Conservation (phyloP, 2,113 vertebrate genomes). For the Rhinichthys klamathensis region DNA sequence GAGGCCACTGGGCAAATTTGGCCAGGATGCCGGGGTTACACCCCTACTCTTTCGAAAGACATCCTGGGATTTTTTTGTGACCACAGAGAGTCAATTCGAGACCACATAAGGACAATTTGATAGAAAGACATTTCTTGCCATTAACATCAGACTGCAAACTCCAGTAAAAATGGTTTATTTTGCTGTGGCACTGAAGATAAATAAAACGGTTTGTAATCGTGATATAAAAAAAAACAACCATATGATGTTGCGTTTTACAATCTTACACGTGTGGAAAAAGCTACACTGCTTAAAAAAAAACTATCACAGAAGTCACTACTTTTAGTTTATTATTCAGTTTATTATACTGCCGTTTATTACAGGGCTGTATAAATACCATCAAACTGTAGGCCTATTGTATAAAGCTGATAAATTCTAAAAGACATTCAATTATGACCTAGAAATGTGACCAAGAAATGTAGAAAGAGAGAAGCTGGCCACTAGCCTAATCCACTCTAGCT, state of each 20-base stretch:
- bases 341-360: too few relatives aligned
- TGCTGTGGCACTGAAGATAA: not conserved
- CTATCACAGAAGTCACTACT: not conserved
- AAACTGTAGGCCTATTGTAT: too few relatives aligned
- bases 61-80: too few relatives aligned
- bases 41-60: too few relatives aligned
- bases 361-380: not conserved
- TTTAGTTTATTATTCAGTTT: not conserved
- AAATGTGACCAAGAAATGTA: not conserved
- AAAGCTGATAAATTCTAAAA: not conserved
- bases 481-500: constrained; percentile 3
- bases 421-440: not conserved
- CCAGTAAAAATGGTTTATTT: not conserved
- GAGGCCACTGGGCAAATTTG: too few relatives aligned
- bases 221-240: not conserved
- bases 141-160: not conserved
- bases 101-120: not conserved
- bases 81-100: too few relatives aligned
- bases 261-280: not conserved
- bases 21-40: too few relatives aligned
- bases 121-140: not conserved
- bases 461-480: not conserved
- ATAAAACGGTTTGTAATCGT: not conserved
- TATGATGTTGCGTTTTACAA: not conserved
- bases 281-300: not conserved